Conservation (phyloP, 2,113 vertebrate species). For the human region DNA sequence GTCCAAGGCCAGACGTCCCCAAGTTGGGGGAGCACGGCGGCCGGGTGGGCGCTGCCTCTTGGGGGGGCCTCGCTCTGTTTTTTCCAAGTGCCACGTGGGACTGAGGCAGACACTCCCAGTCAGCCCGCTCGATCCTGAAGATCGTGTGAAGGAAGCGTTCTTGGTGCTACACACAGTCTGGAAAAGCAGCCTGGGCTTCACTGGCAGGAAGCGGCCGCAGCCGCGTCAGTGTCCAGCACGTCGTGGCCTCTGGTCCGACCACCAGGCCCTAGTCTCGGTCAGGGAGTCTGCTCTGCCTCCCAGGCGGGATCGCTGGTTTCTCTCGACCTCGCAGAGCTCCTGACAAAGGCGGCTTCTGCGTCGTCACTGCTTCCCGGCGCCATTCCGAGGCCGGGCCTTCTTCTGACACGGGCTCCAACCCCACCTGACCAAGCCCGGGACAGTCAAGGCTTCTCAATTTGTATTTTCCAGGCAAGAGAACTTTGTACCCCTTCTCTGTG, state of each 20-base stretch:
- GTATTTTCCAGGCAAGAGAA: slow-evolving; percentile 55
- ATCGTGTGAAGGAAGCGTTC: slow-evolving; percentile 75
- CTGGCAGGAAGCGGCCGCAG: neutral
- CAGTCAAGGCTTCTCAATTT: slow-evolving; percentile 59
- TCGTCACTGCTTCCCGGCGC: slow-evolving; percentile 59
- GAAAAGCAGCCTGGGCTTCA: slow-evolving; percentile 48
- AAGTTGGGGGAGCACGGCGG: slow-evolving; percentile 44
- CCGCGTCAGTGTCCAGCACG: neutral
- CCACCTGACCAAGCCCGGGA: slow-evolving; percentile 36
- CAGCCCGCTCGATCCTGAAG: slow-evolving; percentile 67
- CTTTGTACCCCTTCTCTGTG: slow-evolving; percentile 54
- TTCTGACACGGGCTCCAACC: slow-evolving; percentile 58
- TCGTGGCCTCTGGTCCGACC: neutral
- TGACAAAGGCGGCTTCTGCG: slow-evolving; percentile 48
- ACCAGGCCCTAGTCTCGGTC: neutral
- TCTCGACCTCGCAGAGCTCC: slow-evolving; percentile 55
- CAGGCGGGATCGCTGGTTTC: neutral
- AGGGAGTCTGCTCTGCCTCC: neutral
- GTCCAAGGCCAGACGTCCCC: slow-evolving; percentile 57
- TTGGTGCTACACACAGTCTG: slow-evolving; percentile 85
- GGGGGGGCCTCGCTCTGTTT: slow-evolving; percentile 62
- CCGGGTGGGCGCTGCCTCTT: slow-evolving; percentile 44
- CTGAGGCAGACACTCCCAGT: slow-evolving; percentile 74
- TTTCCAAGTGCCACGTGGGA: slow-evolving; percentile 73
- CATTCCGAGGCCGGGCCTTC: slow-evolving; percentile 40